Conservation (phyloP, 2,113 vertebrate species). For the Melanerpes formicivorus region DNA sequence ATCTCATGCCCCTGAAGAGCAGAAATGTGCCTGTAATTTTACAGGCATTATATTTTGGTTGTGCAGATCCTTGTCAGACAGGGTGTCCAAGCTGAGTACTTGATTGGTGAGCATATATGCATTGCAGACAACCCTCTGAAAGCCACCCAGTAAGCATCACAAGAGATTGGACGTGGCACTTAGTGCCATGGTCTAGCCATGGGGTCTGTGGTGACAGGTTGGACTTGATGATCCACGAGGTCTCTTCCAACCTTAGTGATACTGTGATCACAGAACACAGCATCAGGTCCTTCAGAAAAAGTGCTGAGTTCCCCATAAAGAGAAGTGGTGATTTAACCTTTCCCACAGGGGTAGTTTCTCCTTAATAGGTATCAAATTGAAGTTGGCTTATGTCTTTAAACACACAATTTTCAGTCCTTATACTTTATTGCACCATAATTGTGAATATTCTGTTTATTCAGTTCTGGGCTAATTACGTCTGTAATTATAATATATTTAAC, state of each 20-base stretch:
- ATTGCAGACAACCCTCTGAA: background rate
- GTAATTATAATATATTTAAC: slow-evolving; percentile 13
- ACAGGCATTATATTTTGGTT: background rate
- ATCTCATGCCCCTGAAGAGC: background rate
- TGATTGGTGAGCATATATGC: background rate
- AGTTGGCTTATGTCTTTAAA: background rate
- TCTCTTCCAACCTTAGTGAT: no score
- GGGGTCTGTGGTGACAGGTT: no score
- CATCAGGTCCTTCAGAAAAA: background rate
- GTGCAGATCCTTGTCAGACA: background rate
- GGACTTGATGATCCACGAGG: no score
- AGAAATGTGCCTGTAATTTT: background rate
- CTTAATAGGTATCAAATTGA: background rate
- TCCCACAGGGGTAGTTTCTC: background rate
- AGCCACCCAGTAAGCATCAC: background rate
- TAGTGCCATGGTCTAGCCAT: no score
- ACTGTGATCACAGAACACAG: background rate
- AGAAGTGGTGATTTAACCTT: background rate
- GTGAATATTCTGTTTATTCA: slow-evolving; percentile 1
- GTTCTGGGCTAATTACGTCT: background rate
- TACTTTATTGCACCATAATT: background rate
- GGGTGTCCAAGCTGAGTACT: background rate
- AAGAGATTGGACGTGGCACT: no score
- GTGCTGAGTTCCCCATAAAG: background rate
- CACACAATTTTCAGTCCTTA: background rate